Evolutionary conservation across 1,140 invertebrate genomes (phyloP).

Genomic region (Cyclina sinensis): DNA sequence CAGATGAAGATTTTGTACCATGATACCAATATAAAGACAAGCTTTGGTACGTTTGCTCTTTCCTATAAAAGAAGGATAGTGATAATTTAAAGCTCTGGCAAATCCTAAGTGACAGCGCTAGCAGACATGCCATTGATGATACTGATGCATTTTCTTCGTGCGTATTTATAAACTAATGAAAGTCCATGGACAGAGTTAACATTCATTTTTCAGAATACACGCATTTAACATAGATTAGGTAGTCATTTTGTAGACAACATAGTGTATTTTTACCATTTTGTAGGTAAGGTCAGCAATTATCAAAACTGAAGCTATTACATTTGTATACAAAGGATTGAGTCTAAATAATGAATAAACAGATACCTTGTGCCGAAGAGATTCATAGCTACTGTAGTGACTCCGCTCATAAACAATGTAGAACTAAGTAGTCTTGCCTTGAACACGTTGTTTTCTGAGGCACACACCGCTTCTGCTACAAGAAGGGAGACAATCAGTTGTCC

Average conservation of each 20-base stretch:
- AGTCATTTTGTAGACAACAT: no score
- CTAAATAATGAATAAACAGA: background rate
- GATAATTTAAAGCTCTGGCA: no score
- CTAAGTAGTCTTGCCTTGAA: constrained; percentile 71
- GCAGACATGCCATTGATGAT: no score
- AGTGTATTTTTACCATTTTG: background rate
- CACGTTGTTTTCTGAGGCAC: constrained; percentile 65
- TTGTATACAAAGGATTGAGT: no score
- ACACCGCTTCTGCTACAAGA: constrained; percentile 69
- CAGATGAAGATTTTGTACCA: no score
- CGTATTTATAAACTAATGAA: background rate
- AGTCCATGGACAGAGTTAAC: background rate
- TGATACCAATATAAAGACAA: no score
- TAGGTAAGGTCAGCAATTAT: background rate
- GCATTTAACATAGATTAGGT: no score
- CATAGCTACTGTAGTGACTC: constrained; percentile 73
- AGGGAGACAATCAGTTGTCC: constrained; percentile 55
- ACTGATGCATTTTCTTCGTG: no score
- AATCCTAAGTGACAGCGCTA: no score
- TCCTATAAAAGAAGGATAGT: no score
- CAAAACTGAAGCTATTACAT: background rate
- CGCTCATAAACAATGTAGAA: constrained; percentile 74
- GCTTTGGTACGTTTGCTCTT: no score
- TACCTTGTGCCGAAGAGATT: constrained; percentile 72
- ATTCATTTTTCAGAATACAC: background rate